Conservation (phyloP, 2,113 vertebrate genomes). For the Indicator indicator region DNA sequence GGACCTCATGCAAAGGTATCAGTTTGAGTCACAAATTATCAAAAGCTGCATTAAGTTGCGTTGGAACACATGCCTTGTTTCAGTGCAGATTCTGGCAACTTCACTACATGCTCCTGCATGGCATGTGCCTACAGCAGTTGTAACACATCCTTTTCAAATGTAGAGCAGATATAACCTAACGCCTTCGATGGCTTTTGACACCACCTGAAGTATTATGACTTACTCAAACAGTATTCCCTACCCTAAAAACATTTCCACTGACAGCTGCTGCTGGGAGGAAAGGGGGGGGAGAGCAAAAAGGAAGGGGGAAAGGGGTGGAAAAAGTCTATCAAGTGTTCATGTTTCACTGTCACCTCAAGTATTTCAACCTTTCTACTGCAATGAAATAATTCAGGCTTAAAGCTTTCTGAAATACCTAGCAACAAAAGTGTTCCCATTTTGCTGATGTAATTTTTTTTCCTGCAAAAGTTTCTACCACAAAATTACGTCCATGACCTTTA, state of each 20-base stretch:
- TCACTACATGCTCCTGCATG: not conserved
- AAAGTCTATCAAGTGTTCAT: not conserved
- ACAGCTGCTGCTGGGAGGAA: not conserved
- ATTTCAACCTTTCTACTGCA: not conserved
- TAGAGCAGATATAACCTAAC: not conserved
- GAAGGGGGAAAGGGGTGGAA: no score
- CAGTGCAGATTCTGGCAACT: not conserved
- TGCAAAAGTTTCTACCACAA: not conserved
- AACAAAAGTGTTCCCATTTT: not conserved
- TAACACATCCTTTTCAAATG: not conserved
- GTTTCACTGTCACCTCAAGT: not conserved
- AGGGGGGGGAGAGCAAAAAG: not conserved
- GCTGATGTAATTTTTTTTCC: not conserved
- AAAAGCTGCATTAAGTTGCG: not conserved
- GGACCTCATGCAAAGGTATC: rapidly evolving
- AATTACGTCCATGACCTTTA: not conserved
- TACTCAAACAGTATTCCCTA: not conserved
- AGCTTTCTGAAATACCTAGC: not conserved
- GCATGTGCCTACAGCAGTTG: not conserved
- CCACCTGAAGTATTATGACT: not conserved
- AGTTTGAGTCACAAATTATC: not conserved
- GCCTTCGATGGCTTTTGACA: not conserved
- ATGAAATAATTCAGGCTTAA: not conserved
- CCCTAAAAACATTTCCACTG: not conserved
- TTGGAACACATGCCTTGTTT: not conserved